Evolutionary conservation across 2,888 invertebrate species (phyloP), one percentile per base, ranked within the genome.

Genomic region (Mythimna pallens): DNA sequence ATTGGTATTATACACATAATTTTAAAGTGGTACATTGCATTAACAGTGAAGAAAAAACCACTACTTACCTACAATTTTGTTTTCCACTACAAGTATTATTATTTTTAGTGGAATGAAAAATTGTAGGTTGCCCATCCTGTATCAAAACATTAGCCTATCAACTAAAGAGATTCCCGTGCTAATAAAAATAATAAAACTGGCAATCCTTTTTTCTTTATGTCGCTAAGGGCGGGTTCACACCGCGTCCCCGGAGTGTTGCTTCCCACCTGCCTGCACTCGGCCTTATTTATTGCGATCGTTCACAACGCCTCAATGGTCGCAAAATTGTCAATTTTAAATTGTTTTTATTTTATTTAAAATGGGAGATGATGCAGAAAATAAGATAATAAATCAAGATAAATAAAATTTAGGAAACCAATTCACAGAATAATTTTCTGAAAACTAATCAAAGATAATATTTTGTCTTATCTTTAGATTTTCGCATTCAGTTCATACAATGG

Each of bases 141-240:
- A 90, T 47, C 83, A 67, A 70, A 58, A 76, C 70, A 82, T 85
- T 78, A 87, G 86, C 88, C 84, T 80, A 82, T 87, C 85, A 83
- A 73, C 84, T 84, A 87, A 88, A 89, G 88, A 91, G 92, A 92
- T 92, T 90, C 87, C 86, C 85, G 85, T 81, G 88, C 92, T 89
- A 93, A 94, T 95, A 95, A 95, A 94, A 95, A 94, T 93, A 94
- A 94, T 94, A 95, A 93, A 91, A 88, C 65, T 84, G 88, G 92
- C 89, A 94, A 96, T 95, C 95, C 95, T 95, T 96, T 95, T 92
- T 92, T 89, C 87, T 90, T 90, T 88, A 90, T 83, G 85, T 85
- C 81, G 84, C 75, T 93, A 92, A 94, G 93, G 94, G 93, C 86
- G 91, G 87, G 87, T 89, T 80, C 92, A 92, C 92, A 92, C 90